Base-by-base conservation (phyloP, 2,113 vertebrate genomes). In the Sitta europaea region DNA sequence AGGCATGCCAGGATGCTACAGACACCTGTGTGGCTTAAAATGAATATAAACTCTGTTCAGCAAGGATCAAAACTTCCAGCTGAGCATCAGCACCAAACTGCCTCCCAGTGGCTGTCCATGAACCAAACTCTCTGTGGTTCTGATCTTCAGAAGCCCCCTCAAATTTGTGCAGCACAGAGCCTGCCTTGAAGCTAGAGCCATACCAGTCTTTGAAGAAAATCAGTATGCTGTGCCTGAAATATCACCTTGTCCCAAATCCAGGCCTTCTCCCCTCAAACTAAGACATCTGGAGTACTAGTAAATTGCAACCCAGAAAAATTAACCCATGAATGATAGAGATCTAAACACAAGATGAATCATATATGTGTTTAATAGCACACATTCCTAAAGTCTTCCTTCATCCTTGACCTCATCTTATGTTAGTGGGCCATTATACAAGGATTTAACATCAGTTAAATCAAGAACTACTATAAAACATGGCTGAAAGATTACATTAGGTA, bases 1-100 rank as follows among this genome's bases (percentile, higher is more conserved):
- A n/a, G n/a, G 17, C 36, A 28, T 36, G 24, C 42, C 35, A 65
- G 31, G 16, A 47, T 77, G 31, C 54, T 73, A 31, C 2, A 57
- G 55, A 66, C 3, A 87, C 31, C 24, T 3, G 0, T 35, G 29
- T 2, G 2, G 18, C 21, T 53, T 71, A 70, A 80, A 0, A 1
- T 66, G 57, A 61, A 62, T 6, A 6, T n/a, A 70, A 87, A 47
- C 28, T 62, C 11, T 7, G 20, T 42, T 88, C 35, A 72, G 40
- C 38, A 88, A 86, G 43, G 57, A 43, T 50, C 43, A 59, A 58
- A 92, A 38, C n/a, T 55, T 55, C 42, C 57, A 82, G 35, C 15
- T 54, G 57, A 82, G 33, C 86, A 74, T 43, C 47, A 71, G 43
- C 61, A 55, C 19, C 51, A 68, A 51, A 53, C 24, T 48, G 54